A percentile compares a stretch with the other conserved stretches of the same genome.
These are phyloP conservation scores for Fissipunctia ypsillon DNA, from an alignment of 2,888 invertebrate genomes.

Conservation along the genomic window DNA sequence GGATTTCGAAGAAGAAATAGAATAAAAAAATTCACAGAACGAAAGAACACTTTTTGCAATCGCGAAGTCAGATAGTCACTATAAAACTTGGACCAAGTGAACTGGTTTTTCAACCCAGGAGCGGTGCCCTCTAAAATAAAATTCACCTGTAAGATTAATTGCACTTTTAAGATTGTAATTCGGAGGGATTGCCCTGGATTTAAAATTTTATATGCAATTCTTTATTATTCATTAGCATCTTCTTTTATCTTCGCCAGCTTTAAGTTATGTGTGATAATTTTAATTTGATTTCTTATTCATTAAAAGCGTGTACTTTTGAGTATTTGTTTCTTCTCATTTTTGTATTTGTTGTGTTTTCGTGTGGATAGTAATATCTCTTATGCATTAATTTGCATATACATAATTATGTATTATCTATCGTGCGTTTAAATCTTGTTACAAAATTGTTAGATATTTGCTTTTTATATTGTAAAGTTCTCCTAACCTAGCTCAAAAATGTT, in stretches of 20 bases:
- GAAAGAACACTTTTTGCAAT: constrained; percentile 42
- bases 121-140: constrained; percentile 51
- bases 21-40: constrained; percentile 52
- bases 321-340: constrained; percentile 5
- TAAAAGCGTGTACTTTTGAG: constrained; percentile 5
- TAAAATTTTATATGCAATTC: constrained; percentile 37
- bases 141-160: constrained; percentile 58
- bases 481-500: background rate
- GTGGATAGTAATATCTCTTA: background rate
- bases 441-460: background rate
- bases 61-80: constrained; percentile 23
- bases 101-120: constrained; percentile 56
- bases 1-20: constrained; percentile 61
- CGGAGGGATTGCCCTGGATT: constrained; percentile 25
- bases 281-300: constrained; percentile 27
- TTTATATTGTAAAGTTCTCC: background rate
- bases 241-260: constrained; percentile 33
- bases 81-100: constrained; percentile 33
- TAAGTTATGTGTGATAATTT: constrained; percentile 43
- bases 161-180: constrained; percentile 41
- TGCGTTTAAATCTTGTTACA: background rate
- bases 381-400: background rate
- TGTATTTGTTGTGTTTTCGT: background rate
- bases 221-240: constrained; percentile 38
- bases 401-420: background rate